Conservation (phyloP, 2,113 vertebrate species). For the Silurus glanis region DNA sequence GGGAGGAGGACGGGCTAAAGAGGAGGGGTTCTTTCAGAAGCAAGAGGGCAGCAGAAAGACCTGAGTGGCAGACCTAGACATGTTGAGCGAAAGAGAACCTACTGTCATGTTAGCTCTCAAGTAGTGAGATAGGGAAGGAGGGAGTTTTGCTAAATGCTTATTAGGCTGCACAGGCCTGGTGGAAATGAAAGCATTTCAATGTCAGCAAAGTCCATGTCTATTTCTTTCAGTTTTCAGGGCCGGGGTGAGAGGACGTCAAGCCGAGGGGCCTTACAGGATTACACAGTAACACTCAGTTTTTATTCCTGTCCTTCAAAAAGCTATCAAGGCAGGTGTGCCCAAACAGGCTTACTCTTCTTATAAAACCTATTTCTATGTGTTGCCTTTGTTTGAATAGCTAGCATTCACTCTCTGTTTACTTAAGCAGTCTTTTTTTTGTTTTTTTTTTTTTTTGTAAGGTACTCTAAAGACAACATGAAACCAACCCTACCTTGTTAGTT, state of each 20-base stretch:
- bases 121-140: slow-evolving; percentile 16
- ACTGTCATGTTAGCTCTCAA: background rate
- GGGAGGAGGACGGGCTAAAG: slow-evolving; percentile 47
- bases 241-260: background rate
- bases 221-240: slow-evolving; percentile 57
- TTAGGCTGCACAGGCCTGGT: slow-evolving; percentile 54
- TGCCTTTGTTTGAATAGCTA: background rate
- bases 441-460: background rate
- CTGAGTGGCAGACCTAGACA: slow-evolving; percentile 68
- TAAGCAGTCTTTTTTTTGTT: background rate
- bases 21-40: slow-evolving; percentile 49
- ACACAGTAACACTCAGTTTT: slow-evolving; percentile 13
- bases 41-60: slow-evolving; percentile 58
- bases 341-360: background rate
- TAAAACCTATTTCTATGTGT: background rate
- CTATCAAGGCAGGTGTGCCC: slow-evolving; percentile 24
- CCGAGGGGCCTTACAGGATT: background rate
- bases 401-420: slow-evolving; percentile 7
- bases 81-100: background rate
- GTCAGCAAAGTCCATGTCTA: slow-evolving; percentile 64
- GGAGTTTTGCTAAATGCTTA: slow-evolving; percentile 36
- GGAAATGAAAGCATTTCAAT: slow-evolving; percentile 67
- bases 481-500: background rate
- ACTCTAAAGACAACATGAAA: background rate
- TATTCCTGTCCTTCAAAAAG: slow-evolving; percentile 13